Evolutionary conservation across 2,113 vertebrate species (phyloP).

Genomic region (Empidonax traillii): DNA sequence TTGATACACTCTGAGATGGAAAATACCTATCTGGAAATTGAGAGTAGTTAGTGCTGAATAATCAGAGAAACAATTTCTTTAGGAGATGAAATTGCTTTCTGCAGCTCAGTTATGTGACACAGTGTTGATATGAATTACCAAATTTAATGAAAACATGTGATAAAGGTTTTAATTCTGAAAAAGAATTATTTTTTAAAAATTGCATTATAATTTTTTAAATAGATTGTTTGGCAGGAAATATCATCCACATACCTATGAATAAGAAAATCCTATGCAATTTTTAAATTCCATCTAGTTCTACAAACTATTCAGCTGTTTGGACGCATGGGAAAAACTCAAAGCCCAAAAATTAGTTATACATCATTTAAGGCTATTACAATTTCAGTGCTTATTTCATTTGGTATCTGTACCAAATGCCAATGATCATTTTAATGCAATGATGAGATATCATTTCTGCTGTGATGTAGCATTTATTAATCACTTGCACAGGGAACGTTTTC

Average conservation of each 20-base stretch:
- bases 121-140: background rate
- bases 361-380: background rate
- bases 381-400: background rate
- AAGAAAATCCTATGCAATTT: background rate
- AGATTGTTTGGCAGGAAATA: background rate
- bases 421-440: background rate
- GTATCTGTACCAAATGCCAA: background rate
- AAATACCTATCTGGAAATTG: background rate
- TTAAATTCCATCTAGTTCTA: background rate
- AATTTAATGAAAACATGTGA: background rate
- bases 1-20: background rate
- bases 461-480: background rate
- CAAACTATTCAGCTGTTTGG: background rate
- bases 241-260: background rate
- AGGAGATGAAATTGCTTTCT: background rate
- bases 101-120: background rate
- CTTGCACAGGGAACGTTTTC: background rate
- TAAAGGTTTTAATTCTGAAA: background rate
- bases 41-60: background rate
- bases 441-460: background rate
- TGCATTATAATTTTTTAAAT: background rate
- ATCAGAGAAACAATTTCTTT: background rate
- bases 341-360: background rate
- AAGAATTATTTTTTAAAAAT: accelerated
- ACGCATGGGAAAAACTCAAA: background rate